Conservation (phyloP, 2,797 vertebrate genomes). For the Gambelia wislizenii region DNA sequence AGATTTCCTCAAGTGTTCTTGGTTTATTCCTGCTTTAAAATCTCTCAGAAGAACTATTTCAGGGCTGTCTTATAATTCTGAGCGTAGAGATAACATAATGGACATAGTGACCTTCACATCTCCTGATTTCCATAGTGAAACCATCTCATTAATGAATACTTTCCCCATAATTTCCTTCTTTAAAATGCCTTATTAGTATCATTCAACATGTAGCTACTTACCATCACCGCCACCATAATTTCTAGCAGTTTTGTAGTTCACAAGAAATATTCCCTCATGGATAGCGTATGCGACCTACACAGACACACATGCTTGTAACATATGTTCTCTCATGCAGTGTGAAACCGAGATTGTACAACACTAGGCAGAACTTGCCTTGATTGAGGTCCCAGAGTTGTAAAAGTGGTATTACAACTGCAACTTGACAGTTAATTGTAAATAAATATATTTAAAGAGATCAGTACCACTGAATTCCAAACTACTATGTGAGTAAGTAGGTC, state of each 20-base stretch:
- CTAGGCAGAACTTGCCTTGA: background rate
- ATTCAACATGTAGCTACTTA: background rate
- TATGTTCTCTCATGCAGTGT: background rate
- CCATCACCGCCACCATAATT: background rate
- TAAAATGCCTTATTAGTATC: background rate
- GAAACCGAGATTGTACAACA: background rate
- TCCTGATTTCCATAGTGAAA: background rate
- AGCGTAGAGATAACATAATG: background rate
- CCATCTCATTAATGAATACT: background rate
- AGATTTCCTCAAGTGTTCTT: too few relatives aligned
- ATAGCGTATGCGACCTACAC: background rate
- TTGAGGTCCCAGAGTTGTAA: background rate
- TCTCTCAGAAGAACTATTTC: too few relatives aligned
- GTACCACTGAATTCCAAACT: background rate
- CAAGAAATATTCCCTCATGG: background rate
- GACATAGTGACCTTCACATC: background rate
- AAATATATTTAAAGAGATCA: conserved; percentile 1
- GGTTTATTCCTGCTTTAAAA: too few relatives aligned
- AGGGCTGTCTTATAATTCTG: background rate
- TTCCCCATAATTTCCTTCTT: background rate
- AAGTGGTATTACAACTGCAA: background rate
- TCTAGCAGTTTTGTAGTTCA: background rate
- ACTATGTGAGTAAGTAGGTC: conserved; percentile 9
- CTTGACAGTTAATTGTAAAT: background rate
- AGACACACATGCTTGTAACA: background rate